Evolutionary conservation across 2,797 vertebrate genomes (phyloP), one percentile per base, ranked within the genome.

Genomic region (Coracias cyanogaster): DNA sequence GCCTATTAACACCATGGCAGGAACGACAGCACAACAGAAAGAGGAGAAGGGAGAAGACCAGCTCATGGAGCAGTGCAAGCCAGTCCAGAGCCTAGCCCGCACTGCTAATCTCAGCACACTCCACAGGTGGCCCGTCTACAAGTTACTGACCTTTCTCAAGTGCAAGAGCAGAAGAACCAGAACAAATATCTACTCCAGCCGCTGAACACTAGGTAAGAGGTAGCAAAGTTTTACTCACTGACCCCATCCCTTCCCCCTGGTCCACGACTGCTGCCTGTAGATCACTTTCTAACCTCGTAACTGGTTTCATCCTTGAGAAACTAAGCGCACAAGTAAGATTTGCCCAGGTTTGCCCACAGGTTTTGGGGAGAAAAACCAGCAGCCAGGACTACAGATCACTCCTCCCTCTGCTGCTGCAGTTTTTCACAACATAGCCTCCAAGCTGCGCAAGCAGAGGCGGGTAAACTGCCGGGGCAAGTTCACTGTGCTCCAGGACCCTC

Each of bases 391-490:
- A 7, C 12, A 10, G 33, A 26, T 28, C 3, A 2, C 13, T 12
- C 33, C n/a, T 37, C 8, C 1, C 35, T 5, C 58, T 10, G 10
- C 1, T 24, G 12, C 39, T 7, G 2, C 1, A 3, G 7, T 7
- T 26, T 35, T 7, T 51, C 13, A 16, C 72, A 15, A 2, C 19
- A 5, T 6, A 12, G 37, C 6, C 87, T 6, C 54, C 37, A 12
- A 46, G 54, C 48, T 20, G 6, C 3, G 7, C 55, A 5, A 22
- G 60, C 51, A 10, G 72, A 49, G 60, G 16, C 2, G 24, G 14
- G 90, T 21, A 19, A 74, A 21, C 37, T 5, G 49, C 49, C 67
- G 46, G 45, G 52, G 57, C 77, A 6, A 8, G 7, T 7, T 2
- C 5, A 2, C 65, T 69, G 45, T 4, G 66, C 83, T 7, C 21